These are phyloP conservation scores for Bovichtus diacanthus DNA, from an alignment of 2,797 vertebrate genomes.

Conservation along the genomic window DNA sequence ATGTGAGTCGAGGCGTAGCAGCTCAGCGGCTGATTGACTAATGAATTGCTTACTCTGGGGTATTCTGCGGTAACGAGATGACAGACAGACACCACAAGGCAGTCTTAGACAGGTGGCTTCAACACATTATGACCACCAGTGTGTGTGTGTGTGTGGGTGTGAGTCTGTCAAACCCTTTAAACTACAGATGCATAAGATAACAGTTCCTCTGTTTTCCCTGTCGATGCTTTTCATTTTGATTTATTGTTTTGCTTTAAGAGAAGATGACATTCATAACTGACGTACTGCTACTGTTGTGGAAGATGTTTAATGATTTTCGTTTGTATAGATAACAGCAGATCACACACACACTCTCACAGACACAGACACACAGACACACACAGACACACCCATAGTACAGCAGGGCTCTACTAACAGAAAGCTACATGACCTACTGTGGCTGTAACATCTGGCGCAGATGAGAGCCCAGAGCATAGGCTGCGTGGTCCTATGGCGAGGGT, in stretches of 20 bases:
- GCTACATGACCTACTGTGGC: slow-evolving; percentile 67
- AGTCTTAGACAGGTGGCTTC: slow-evolving; percentile 35
- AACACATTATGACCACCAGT: slow-evolving; percentile 3
- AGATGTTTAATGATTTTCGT: slow-evolving; percentile 65
- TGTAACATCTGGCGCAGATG: slow-evolving; percentile 80
- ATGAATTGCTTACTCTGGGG: slow-evolving; percentile 11
- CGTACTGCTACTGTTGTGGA: slow-evolving; percentile 6
- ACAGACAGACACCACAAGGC: slow-evolving; percentile 4
- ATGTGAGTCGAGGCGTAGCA: not conserved
- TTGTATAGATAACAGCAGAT: slow-evolving; percentile 38
- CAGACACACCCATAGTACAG: slow-evolving; percentile 25
- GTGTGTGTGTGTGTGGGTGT: too few species aligned
- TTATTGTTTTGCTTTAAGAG: slow-evolving; percentile 11
- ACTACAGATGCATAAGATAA: not conserved
- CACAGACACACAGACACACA: slow-evolving; percentile 34
- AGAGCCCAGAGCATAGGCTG: slow-evolving; percentile 52
- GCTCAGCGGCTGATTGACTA: slow-evolving; percentile 26
- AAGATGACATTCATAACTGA: slow-evolving; percentile 1
- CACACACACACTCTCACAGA: slow-evolving; percentile 25
- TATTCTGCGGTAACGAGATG: slow-evolving; percentile 36
- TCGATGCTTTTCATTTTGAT: slow-evolving; percentile 5
- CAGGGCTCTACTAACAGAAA: slow-evolving; percentile 48
- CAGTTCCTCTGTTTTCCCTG: slow-evolving; percentile 4
- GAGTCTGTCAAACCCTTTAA: not conserved
- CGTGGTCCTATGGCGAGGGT: slow-evolving; percentile 31